phyloP scores from a whole-genome alignment of 2,888 invertebrate species.

The Myopa tessellatipennis region DNA sequence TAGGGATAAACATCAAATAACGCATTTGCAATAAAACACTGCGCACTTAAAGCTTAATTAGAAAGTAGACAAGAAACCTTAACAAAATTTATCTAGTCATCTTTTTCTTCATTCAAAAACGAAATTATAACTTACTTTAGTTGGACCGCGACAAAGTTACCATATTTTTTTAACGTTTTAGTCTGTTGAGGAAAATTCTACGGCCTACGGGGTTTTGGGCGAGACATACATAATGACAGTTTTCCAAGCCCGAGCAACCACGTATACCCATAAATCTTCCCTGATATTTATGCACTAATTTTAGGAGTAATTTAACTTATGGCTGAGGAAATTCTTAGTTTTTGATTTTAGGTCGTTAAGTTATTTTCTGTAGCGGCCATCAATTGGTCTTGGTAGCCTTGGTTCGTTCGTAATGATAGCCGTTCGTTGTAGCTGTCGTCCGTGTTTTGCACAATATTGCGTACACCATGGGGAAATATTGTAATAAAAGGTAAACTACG shows the following conservation, averaged over 20 bases:
- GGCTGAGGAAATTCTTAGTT: background rate
- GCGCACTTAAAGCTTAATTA: no score
- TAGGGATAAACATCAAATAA: no score
- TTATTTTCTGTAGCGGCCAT: background rate
- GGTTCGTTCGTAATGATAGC: constrained; percentile 44
- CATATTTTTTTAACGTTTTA: background rate
- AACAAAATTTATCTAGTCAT: no score
- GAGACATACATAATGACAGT: background rate
- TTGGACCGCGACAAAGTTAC: constrained; percentile 37
- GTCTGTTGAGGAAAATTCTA: background rate
- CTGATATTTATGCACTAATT: no score
- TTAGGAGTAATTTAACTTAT: background rate
- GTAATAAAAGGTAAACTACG: constrained; percentile 84
- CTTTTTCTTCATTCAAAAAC: background rate
- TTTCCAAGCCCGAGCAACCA: no score
- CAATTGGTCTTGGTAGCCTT: constrained; percentile 28
- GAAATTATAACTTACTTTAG: constrained; percentile 29
- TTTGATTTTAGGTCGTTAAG: background rate
- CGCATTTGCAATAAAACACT: no score
- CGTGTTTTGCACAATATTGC: constrained; percentile 72
- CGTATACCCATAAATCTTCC: no score
- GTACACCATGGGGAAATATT: constrained; percentile 77
- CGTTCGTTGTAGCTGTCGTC: constrained; percentile 36
- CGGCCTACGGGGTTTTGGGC: background rate
- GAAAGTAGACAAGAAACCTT: no score